Evolutionary conservation across 2,797 vertebrate genomes (phyloP), one percentile per base, ranked within the genome.

Genomic region (Sebastes trivittatus): DNA sequence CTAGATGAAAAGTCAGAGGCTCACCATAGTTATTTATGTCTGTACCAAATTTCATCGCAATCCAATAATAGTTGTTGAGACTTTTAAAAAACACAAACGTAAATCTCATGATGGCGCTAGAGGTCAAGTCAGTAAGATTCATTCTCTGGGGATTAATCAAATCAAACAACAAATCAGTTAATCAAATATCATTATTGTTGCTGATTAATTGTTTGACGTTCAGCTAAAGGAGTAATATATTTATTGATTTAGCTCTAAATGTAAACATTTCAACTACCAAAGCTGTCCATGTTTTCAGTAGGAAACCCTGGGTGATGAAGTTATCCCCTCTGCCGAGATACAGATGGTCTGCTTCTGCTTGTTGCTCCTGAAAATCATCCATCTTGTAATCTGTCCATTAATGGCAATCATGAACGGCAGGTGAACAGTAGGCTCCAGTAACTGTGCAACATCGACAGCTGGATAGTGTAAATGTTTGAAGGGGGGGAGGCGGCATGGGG

Each of bases 341-440:
- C 91, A 94, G 94, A 91, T 92, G 92, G 90, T 62, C 36, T 87
- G 72, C 91, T 90, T 90, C 92, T 90, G 93, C 91, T 88, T 78
- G 88, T 86, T 89, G 88, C 87, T 59, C 78, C 65, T 72, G 79
- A 84, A 86, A 92, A 82, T 79, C 79, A 77, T 83, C 90, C 87
- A 49, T 78, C 83, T 71, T 66, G 52, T 90, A 88, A 89, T 85
- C 88, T 76, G 38, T 84, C 82, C 86, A 92, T 93, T 92, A 91
- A 93, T 93, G 89, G 90, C 86, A 67, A 81, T 86, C 87, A 83
- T 78, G 85, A 89, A 77, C 70, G 84, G 87, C 93, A 93, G 88
- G 92, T 91, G 92, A 92, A 76, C 87, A 84, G 86, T 77, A 18
- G 78, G 83, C 80, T 85, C 34, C 83, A 36, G 80, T 88, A 81